Evolutionary conservation across 2,797 vertebrate species (phyloP), one percentile per base, ranked within the genome.

Genomic region (Liparis tanakae): DNA sequence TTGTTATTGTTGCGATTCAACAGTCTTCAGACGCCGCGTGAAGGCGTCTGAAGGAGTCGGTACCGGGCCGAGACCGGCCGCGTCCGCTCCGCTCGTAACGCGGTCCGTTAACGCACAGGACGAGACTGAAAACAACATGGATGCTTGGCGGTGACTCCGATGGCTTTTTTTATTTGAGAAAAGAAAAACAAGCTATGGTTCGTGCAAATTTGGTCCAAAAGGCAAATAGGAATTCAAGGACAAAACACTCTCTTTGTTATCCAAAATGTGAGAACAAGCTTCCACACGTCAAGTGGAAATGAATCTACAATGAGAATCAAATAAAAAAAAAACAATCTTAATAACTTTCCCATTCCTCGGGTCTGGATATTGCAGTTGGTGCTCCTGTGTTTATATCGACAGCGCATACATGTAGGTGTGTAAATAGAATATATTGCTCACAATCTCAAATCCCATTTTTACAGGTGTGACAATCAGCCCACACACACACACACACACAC

Each of bases 401-500:
- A 85, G 88, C 69, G 72, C 81, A 53, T 82, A 77, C 61, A 61
- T 76, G 79, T 81, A 83, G 62, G 80, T 74, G 33, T 83, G 76
- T 83, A 79, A 63, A 64, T 84, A 70, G 72, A 79, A 79, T 84
- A 79, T 92, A 92, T 94, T 92, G 91, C 91, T 93, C 89, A 76
- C 64, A 82, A 84, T 87, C 67, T 86, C 74, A 76, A 67, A 90
- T 76, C 82, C 82, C 72, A 63, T 84, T 84, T 84, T 74, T 25
- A 72, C 74, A 76, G 77, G 70, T 74, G 76, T 78, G 74, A 85
- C 74, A 69, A 50, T 78, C 73, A 62, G 57, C 58, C 37, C 51
- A 58, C 51, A 51, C 60, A 48, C 33, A 37, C 61, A 12, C 20
- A 1, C 62, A 57, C 60, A 43, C 60, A 54, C 55, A 6, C 41